Evolutionary conservation across 2,113 vertebrate genomes (phyloP).

Genomic region (Zapornia atra): DNA sequence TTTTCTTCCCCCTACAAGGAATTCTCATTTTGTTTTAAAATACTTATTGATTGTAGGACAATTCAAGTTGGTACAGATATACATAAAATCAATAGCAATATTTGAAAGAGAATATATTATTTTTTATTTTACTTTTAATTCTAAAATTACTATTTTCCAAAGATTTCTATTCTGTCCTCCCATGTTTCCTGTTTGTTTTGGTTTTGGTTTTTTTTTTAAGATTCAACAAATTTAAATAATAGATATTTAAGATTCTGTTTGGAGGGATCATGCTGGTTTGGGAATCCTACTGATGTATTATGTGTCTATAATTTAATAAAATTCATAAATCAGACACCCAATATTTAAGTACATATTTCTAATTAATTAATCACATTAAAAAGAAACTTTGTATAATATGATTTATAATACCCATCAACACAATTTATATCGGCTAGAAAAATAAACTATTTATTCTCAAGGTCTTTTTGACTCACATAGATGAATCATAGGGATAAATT

Average conservation of each 20-base stretch:
- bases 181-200: neutral
- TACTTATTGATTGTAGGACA: neutral
- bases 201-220: too few species aligned
- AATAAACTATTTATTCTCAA: neutral
- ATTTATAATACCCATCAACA: neutral
- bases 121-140: neutral
- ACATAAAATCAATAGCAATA: neutral
- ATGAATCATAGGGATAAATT: neutral
- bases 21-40: neutral
- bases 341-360: neutral
- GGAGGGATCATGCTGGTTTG: neutral
- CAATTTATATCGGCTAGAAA: neutral
- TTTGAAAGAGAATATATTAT: neutral
- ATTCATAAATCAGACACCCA: neutral
- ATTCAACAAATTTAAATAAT: neutral
- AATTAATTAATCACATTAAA: neutral
- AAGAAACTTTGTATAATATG: neutral
- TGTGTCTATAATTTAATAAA: neutral
- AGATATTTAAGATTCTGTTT: neutral
- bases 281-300: neutral
- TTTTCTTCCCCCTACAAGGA: neutral
- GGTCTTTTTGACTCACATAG: neutral
- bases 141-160: neutral
- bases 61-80: neutral
- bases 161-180: neutral